A percentile compares a stretch with the other conserved stretches of the same genome.
Conservation (phyloP, 2,888 invertebrate genomes). For the Drosophila dives region DNA sequence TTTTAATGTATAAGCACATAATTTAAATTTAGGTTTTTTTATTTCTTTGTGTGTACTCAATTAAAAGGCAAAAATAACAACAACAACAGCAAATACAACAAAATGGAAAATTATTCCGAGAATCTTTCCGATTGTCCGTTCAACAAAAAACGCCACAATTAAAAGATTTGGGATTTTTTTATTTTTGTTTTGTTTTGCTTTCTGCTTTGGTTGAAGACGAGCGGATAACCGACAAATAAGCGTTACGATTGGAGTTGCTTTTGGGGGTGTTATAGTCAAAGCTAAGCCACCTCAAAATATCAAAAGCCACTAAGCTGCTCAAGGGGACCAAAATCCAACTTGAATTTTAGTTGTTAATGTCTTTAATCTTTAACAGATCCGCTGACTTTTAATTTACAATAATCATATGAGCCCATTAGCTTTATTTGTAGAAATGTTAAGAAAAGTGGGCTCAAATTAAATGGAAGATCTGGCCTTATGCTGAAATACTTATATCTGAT, state of each 20-base stretch:
- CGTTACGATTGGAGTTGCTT: conserved; percentile 6
- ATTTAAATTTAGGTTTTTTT: conserved; percentile 74
- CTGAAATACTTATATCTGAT: background rate
- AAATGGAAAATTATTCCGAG: conserved; percentile 77
- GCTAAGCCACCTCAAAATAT: conserved; percentile 49
- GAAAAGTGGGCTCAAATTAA: background rate
- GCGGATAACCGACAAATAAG: conserved; percentile 31
- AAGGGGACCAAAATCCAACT: background rate
- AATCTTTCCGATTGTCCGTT: conserved; percentile 67
- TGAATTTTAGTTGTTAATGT: conserved; percentile 26
- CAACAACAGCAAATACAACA: conserved; percentile 37
- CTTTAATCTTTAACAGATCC: conserved; percentile 39
- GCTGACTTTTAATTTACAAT: conserved; percentile 16
- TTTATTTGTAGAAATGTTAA: background rate
- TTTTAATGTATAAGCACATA: conserved; percentile 70
- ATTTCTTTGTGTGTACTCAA: conserved; percentile 72
- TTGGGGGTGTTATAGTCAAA: conserved; percentile 38
- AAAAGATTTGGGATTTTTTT: conserved; percentile 58
- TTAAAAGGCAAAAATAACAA: conserved; percentile 67
- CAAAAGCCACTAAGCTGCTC: conserved; percentile 41
- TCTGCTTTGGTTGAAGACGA: conserved; percentile 31
- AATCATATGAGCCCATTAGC: conserved; percentile 17
- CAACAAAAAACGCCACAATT: conserved; percentile 70
- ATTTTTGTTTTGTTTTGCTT: conserved; percentile 11
- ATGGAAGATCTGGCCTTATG: background rate